These are phyloP conservation scores for Platysternon megacephalum DNA, from an alignment of 2,113 vertebrate species.

Conservation along the genomic window DNA sequence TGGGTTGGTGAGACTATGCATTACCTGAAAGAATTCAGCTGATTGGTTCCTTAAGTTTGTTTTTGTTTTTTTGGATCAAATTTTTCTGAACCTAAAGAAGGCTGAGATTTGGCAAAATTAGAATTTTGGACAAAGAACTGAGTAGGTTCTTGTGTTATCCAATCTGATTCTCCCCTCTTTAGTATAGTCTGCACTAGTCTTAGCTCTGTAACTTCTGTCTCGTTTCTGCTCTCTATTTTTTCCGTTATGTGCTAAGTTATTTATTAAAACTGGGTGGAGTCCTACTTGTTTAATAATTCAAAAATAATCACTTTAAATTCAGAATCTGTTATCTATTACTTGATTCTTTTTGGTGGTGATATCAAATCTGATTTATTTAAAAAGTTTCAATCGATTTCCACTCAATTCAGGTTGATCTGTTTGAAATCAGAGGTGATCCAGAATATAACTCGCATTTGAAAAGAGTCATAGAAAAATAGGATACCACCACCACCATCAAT, in stretches of 20 bases:
- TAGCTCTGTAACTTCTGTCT: neutral
- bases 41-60: neutral
- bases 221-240: neutral
- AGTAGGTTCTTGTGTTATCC: neutral
- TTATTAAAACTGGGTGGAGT: neutral
- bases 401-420: neutral
- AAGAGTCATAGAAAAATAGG: neutral
- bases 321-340: constrained; percentile 9
- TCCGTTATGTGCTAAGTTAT: neutral
- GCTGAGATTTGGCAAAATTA: neutral
- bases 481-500: neutral
- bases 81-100: too few relatives aligned
- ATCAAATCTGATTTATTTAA: constrained; percentile 19
- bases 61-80: neutral
- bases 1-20: neutral
- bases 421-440: neutral
- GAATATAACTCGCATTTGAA: neutral
- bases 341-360: neutral
- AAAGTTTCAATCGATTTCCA: neutral
- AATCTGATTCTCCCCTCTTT: neutral
- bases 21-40: neutral
- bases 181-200: neutral
- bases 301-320: neutral
- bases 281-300: neutral
- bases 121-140: neutral